A percentile compares a stretch with the other conserved stretches of the same genome.
Conservation (phyloP, 2,113 vertebrate genomes). For the Oenanthe oenanthe region DNA sequence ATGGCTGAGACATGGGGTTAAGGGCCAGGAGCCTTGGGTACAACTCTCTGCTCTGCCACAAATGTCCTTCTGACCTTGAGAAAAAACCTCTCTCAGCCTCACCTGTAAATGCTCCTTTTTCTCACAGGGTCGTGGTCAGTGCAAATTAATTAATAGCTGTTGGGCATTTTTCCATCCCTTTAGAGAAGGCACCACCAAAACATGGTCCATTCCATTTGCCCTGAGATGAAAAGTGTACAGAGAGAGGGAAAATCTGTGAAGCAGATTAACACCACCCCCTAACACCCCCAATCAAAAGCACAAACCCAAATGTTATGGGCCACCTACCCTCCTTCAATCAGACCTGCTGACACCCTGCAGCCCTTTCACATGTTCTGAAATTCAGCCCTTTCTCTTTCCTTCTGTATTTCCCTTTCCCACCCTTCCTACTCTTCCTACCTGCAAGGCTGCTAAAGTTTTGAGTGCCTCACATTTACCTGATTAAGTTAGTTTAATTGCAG, state of each 20-base stretch:
- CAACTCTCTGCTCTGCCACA: background rate
- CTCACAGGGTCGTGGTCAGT: background rate
- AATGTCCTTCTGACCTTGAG: background rate
- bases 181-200: background rate
- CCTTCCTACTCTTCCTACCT: background rate
- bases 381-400: background rate
- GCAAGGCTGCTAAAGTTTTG: background rate
- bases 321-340: background rate
- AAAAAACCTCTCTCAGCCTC: background rate
- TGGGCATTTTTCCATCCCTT: background rate
- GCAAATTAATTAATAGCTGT: background rate
- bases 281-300: rapidly evolving
- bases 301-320: rapidly evolving
- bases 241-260: background rate
- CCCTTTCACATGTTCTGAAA: background rate
- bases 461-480: background rate
- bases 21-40: background rate
- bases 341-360: background rate
- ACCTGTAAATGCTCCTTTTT: background rate
- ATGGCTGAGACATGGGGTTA: background rate
- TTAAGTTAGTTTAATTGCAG: background rate
- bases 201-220: background rate
- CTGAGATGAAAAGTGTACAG: background rate
- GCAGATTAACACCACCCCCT: background rate
- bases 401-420: background rate